phyloP scores from a whole-genome alignment of 2,797 vertebrate genomes.

The Selene dorsalis region DNA sequence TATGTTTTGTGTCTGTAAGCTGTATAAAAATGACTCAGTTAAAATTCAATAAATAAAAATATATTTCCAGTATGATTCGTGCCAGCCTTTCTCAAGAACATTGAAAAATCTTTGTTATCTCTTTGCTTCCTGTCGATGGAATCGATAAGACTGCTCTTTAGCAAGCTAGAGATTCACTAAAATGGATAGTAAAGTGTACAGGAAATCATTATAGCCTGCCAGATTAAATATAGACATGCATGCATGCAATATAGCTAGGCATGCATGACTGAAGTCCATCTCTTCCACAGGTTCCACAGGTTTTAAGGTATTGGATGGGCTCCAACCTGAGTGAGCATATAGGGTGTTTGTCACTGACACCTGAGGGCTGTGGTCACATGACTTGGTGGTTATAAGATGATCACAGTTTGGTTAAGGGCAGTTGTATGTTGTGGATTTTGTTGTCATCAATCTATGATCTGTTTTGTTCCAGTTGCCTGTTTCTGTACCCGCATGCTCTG shows the following conservation, averaged over 20 bases:
- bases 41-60: background rate
- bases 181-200: conserved; percentile 55
- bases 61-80: background rate
- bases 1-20: background rate
- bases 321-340: background rate
- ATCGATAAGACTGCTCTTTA: conserved; percentile 67
- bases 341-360: background rate
- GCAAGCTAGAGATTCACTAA: conserved; percentile 31
- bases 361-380: background rate
- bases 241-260: conserved; percentile 15
- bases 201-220: conserved; percentile 60
- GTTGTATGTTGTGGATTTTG: background rate
- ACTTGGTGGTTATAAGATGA: background rate
- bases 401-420: background rate
- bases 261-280: background rate
- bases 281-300: conserved; percentile 1
- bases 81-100: background rate
- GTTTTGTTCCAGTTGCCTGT: background rate
- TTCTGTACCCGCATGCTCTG: background rate
- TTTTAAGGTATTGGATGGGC: background rate
- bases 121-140: conserved; percentile 38
- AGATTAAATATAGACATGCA: conserved; percentile 57
- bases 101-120: conserved; percentile 3
- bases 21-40: background rate
- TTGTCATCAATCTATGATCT: background rate